These are phyloP conservation scores for Electrona antarctica DNA, from an alignment of 2,113 vertebrate genomes.

Conservation along the genomic window DNA sequence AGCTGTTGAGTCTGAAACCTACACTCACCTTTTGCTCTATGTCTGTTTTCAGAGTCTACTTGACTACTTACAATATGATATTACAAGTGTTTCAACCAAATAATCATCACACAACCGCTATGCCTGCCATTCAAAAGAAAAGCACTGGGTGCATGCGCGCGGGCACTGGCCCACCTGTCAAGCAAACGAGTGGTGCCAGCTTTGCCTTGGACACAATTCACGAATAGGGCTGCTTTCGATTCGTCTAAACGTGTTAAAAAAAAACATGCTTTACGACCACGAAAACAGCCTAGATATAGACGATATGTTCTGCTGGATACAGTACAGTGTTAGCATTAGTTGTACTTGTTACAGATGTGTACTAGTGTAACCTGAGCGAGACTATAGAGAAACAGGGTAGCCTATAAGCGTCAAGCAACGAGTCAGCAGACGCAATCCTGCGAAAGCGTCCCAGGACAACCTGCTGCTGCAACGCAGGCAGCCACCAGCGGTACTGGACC, in stretches of 20 bases:
- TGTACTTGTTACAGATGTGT: too few relatives aligned
- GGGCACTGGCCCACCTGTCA: constrained; percentile 55
- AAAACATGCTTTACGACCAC: too few relatives aligned
- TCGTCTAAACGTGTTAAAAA: too few relatives aligned
- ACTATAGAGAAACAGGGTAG: too few relatives aligned
- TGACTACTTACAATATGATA: constrained; percentile 58
- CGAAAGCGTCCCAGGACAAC: constrained; percentile 45
- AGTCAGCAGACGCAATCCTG: not conserved
- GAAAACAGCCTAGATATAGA: too few relatives aligned
- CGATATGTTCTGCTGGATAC: too few relatives aligned
- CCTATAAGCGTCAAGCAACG: too few relatives aligned
- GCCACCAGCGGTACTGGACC: constrained; percentile 22
- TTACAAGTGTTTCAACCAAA: constrained; percentile 68
- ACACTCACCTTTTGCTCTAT: constrained; percentile 68
- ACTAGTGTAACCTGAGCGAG: too few relatives aligned
- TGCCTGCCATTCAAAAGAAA: constrained; percentile 60
- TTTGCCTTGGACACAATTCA: not conserved
- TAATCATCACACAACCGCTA: constrained; percentile 57
- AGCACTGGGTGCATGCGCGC: constrained; percentile 17
- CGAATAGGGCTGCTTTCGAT: not conserved
- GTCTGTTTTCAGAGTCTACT: constrained; percentile 58
- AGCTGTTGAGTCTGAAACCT: constrained; percentile 74
- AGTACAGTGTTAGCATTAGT: too few relatives aligned
- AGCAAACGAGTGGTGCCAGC: constrained; percentile 27
- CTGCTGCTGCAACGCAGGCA: constrained; percentile 55